phyloP scores from a whole-genome alignment of 1,140 invertebrate genomes.

The Aphaenogaster rudis region DNA sequence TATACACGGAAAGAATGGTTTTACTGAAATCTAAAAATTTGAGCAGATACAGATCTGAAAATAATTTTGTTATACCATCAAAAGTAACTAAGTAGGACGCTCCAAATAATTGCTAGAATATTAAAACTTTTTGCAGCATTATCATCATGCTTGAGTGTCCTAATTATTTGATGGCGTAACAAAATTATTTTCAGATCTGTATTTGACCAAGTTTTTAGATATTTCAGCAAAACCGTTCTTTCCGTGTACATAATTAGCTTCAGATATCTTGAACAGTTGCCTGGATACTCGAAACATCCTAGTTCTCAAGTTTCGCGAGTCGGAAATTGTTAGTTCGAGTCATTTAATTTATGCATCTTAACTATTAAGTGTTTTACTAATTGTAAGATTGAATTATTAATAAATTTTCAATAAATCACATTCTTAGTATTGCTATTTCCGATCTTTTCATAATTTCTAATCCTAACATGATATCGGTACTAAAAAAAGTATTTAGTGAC shows the following conservation, averaged over 20 bases:
- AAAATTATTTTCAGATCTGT: too few species aligned
- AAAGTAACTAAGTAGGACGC: too few species aligned
- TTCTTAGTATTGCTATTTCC: not conserved
- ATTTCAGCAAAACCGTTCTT: too few species aligned
- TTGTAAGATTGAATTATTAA: not conserved
- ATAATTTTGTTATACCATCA: too few species aligned
- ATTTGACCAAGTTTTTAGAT: too few species aligned
- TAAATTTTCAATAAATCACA: not conserved
- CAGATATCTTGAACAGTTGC: not conserved
- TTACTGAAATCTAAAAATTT: too few species aligned
- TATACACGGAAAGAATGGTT: not conserved
- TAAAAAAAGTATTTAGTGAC: not conserved
- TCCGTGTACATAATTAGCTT: not conserved
- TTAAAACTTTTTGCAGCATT: too few species aligned
- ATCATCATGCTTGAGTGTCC: too few species aligned
- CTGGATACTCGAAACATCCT: not conserved
- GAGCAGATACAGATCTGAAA: too few species aligned
- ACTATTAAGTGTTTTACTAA: not conserved
- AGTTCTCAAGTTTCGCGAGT: not conserved
- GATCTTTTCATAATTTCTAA: not conserved
- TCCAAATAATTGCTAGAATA: too few species aligned
- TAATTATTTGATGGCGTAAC: too few species aligned
- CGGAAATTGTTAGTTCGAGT: not conserved
- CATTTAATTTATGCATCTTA: not conserved
- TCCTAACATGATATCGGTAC: not conserved